Percentiles rank a stretch among this genome's conserved stretches.
Conservation (phyloP, 1,140 invertebrate species). For the Lucilia cuprina region DNA sequence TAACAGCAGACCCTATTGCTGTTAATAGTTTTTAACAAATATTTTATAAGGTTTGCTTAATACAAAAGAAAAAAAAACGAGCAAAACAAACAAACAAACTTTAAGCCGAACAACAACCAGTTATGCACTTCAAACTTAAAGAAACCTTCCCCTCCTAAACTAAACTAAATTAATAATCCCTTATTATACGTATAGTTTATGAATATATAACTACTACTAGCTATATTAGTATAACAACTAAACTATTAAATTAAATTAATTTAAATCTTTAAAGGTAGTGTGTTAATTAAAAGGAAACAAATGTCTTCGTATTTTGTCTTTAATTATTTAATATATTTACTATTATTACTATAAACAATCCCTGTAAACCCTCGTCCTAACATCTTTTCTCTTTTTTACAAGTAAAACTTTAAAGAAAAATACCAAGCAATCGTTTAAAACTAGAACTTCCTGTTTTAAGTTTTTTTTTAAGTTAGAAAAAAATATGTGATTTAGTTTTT, state of each 20-base stretch:
- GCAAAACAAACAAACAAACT: too few relatives aligned
- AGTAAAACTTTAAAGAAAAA: too few relatives aligned
- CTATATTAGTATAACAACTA: not conserved
- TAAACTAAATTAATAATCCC: not conserved
- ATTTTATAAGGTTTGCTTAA: not conserved
- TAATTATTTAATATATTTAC: not conserved
- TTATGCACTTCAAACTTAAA: constrained; percentile 22
- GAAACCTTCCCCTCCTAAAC: not conserved
- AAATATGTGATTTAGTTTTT: constrained; percentile 29
- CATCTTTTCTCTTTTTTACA: not conserved
- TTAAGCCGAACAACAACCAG: not conserved
- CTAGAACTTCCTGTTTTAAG: not conserved
- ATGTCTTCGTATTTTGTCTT: not conserved
- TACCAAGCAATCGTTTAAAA: not conserved
- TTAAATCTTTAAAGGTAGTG: not conserved
- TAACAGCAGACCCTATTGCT: constrained; percentile 25
- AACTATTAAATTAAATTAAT: not conserved
- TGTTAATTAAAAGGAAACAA: not conserved
- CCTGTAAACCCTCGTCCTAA: not conserved
- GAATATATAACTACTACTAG: not conserved
- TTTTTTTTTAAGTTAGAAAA: not conserved
- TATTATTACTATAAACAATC: not conserved
- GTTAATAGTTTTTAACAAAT: constrained; percentile 35
- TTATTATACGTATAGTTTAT: not conserved
- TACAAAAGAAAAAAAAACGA: too few relatives aligned